These are phyloP conservation scores for Podocnemis expansa DNA, from an alignment of 2,113 vertebrate species.

Conservation along the genomic window DNA sequence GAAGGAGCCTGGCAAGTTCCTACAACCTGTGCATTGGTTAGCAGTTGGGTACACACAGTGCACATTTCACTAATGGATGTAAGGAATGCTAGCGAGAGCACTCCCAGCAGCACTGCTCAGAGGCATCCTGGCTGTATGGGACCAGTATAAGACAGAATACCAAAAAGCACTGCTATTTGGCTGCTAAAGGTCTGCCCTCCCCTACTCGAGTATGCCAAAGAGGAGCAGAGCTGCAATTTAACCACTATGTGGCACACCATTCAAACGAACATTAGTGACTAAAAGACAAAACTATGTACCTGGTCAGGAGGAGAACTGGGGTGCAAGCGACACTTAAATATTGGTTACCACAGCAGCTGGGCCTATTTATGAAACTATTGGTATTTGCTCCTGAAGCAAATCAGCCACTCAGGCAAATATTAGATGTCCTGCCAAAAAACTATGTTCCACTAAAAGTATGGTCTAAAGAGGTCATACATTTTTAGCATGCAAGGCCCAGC, in stretches of 20 bases:
- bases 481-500: not conserved
- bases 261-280: not conserved
- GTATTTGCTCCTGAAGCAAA: not conserved
- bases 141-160: accelerated
- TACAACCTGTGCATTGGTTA: not conserved
- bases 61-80: not conserved
- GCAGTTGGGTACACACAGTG: not conserved
- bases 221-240: not conserved
- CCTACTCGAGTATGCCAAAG: not conserved
- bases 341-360: not conserved
- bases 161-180: not conserved
- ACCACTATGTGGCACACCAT: not conserved
- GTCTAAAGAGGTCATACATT: not conserved
- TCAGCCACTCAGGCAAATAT: not conserved
- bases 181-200: not conserved
- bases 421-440: not conserved
- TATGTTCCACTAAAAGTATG: not conserved
- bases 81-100: not conserved
- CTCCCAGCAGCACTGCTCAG: not conserved
- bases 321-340: not conserved
- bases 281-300: not conserved
- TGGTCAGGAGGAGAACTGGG: not conserved
- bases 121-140: not conserved
- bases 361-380: not conserved
- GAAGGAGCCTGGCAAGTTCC: not conserved